A percentile compares a stretch with the other conserved stretches of the same genome.
These are phyloP conservation scores for Parambassis ranga DNA, from an alignment of 2,797 vertebrate species.

Conservation along the genomic window DNA sequence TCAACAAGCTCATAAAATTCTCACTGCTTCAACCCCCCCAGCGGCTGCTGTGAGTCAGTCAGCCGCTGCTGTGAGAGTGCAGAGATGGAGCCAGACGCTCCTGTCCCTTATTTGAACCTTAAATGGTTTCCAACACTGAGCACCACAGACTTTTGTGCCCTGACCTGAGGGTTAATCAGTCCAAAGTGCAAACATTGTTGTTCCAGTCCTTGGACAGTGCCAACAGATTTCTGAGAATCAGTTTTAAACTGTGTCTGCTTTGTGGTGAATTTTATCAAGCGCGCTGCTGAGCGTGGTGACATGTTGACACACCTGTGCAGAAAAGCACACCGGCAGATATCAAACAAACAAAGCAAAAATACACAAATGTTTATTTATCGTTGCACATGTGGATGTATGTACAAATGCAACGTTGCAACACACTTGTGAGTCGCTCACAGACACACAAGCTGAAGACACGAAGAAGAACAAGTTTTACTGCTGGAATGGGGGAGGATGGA, in stretches of 20 bases:
- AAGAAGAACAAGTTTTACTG: constrained; percentile 84
- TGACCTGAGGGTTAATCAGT: constrained; percentile 55
- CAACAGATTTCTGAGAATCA: constrained; percentile 39
- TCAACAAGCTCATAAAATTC: constrained; percentile 34
- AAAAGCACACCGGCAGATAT: neutral
- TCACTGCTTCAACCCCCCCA: constrained; percentile 1
- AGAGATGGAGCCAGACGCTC: constrained; percentile 32
- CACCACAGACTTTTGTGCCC: constrained; percentile 9
- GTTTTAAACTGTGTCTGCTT: constrained; percentile 26
- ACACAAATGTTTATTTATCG: constrained; percentile 35
- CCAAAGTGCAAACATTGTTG: constrained; percentile 60
- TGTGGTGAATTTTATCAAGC: constrained; percentile 8
- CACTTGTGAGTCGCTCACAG: constrained; percentile 47
- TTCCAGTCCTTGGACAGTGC: constrained; percentile 50
- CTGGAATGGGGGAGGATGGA: constrained; percentile 74
- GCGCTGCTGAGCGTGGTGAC: neutral
- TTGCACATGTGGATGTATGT: constrained; percentile 48
- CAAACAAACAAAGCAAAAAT: constrained; percentile 16
- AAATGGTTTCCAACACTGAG: constrained; percentile 34
- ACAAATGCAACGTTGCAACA: constrained; percentile 62
- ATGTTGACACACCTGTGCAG: neutral
- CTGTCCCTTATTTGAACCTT: constrained; percentile 55
- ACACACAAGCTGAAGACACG: constrained; percentile 56
- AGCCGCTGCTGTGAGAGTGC: constrained; percentile 12
- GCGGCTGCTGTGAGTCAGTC: constrained; percentile 19